These are phyloP conservation scores for Magallana ariakensis DNA, from an alignment of 1,140 invertebrate species.

Conservation along the genomic window DNA sequence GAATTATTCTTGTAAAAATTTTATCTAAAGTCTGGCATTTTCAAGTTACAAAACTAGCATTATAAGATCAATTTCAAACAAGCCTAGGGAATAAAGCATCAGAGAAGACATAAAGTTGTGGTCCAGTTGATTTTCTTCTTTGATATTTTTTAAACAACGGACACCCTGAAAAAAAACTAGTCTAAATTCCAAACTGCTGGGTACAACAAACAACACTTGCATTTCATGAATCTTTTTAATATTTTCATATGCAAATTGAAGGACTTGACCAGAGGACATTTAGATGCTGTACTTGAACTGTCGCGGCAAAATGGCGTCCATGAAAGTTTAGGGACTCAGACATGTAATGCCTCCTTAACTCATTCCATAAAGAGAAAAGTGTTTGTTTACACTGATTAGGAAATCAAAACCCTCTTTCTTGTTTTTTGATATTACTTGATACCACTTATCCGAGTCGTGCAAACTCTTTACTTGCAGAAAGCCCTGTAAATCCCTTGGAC, in stretches of 20 bases:
- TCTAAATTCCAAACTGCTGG: too few relatives aligned
- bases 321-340: background rate
- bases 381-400: background rate
- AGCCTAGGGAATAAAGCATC: background rate
- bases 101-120: background rate
- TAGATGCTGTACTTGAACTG: too few relatives aligned
- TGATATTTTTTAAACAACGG: background rate
- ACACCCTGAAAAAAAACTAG: background rate
- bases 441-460: conserved; percentile 9
- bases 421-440: background rate
- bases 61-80: conserved; percentile 3
- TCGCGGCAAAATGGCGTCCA: background rate
- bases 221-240: too few relatives aligned
- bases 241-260: too few relatives aligned
- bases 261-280: too few relatives aligned
- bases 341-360: background rate
- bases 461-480: background rate
- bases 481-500: background rate
- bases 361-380: conserved; percentile 6
- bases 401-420: background rate
- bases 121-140: background rate
- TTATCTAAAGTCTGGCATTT: background rate
- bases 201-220: too few relatives aligned
- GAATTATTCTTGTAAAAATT: background rate
- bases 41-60: background rate